Percentiles rank a stretch among this genome's conserved stretches.
phyloP scores from a whole-genome alignment of 2,797 vertebrate species.

The Diplodus sargus region DNA sequence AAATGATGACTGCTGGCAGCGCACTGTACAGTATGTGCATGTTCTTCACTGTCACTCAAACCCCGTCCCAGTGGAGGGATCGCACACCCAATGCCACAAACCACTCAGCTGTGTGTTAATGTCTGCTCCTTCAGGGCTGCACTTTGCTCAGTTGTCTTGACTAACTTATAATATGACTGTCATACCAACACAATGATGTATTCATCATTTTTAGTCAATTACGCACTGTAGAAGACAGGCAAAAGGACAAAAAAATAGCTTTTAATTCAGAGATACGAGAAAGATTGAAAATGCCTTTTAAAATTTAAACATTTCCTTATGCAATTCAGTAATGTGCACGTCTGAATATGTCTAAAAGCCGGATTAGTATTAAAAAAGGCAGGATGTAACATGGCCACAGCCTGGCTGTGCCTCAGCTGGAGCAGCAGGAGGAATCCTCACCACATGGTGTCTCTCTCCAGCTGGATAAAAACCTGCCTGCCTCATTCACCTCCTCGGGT shows the following conservation, averaged over 20 bases:
- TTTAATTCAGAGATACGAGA: neutral
- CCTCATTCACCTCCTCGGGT: slow-evolving; percentile 63
- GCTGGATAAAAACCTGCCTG: slow-evolving; percentile 82
- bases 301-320: neutral
- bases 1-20: slow-evolving; percentile 75
- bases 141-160: slow-evolving; percentile 53
- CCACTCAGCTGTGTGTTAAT: slow-evolving; percentile 71
- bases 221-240: neutral
- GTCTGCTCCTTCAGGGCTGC: slow-evolving; percentile 68
- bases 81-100: slow-evolving; percentile 72
- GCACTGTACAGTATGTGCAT: slow-evolving; percentile 67
- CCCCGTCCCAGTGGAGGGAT: slow-evolving; percentile 68
- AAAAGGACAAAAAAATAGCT: neutral
- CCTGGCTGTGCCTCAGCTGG: slow-evolving; percentile 58
- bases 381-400: slow-evolving; percentile 26
- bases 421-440: slow-evolving; percentile 82
- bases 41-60: slow-evolving; percentile 79
- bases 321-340: neutral
- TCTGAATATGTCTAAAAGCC: neutral
- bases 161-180: slow-evolving; percentile 62
- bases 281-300: neutral
- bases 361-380: slow-evolving; percentile 13
- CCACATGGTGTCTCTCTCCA: slow-evolving; percentile 91
- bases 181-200: slow-evolving; percentile 36
- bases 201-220: slow-evolving; percentile 48